A percentile compares a stretch with the other conserved stretches of the same genome.
Conservation (phyloP, 2,113 vertebrate species). For the Paedocypris sp. region DNA sequence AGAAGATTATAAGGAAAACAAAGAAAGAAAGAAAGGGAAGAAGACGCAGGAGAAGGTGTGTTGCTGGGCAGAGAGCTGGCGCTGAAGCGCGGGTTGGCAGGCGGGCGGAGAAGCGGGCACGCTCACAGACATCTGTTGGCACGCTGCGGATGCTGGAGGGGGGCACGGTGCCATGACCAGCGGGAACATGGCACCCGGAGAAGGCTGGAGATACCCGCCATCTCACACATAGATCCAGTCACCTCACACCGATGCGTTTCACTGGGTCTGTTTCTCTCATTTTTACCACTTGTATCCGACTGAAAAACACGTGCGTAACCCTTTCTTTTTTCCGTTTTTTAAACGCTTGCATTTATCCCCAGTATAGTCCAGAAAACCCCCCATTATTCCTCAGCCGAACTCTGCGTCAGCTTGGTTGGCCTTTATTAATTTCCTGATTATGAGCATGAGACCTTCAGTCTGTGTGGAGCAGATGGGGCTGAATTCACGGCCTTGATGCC, state of each 20-base stretch:
- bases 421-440: slow-evolving; percentile 17
- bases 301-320: too few relatives aligned
- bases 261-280: too few relatives aligned
- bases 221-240: background rate
- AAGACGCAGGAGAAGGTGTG: slow-evolving; percentile 26
- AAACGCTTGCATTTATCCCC: too few relatives aligned
- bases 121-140: slow-evolving; percentile 74
- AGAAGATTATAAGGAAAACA: background rate
- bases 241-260: background rate
- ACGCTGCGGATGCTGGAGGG: slow-evolving; percentile 51
- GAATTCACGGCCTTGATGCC: slow-evolving; percentile 31
- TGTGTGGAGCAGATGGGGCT: slow-evolving; percentile 33
- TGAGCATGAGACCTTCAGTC: slow-evolving; percentile 14
- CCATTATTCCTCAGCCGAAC: too few relatives aligned
- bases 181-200: slow-evolving; percentile 24
- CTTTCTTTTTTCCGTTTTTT: too few relatives aligned
- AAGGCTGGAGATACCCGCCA: slow-evolving; percentile 16
- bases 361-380: too few relatives aligned
- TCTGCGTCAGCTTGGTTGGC: too few relatives aligned
- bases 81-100: slow-evolving; percentile 61
- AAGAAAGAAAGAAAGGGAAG: background rate
- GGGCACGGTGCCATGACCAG: slow-evolving; percentile 44
- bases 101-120: slow-evolving; percentile 58
- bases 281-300: too few relatives aligned
- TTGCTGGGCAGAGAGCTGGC: slow-evolving; percentile 55